Base-by-base conservation (phyloP, 2,888 invertebrate genomes). In the Vanessa cardui region DNA sequence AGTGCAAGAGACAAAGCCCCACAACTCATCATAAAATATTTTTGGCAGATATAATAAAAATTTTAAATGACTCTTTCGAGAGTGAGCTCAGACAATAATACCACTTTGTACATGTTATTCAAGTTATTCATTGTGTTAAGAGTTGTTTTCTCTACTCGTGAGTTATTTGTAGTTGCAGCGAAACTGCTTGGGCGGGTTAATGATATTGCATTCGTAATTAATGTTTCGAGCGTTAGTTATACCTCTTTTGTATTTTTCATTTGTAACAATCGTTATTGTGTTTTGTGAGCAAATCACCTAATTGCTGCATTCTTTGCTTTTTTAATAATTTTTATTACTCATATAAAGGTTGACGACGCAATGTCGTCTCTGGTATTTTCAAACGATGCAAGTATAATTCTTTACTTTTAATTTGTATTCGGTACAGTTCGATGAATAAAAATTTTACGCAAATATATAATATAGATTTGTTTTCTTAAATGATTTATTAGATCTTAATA, bases 21-120 rank as follows among this genome's bases (percentile, higher is more conserved):
- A 64, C 70, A 68, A 68, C 61, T 68, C 70, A 62, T 72, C 71
- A 45, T 72, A 54, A 69, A 69, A 71, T 69, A 72, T 72, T 72
- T 72, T 65, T 67, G 71, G 71, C 67, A 64, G 69, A 65, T 69
- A 62, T 67, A 68, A 61, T 68, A 72, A 69, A 68, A 64, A 60
- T 58, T 64, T 72, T 64, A 72, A 69, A 71, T 69, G 69, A 65
- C 64, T 70, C 68, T 67, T 68, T 72, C 59, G 58, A 64, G 64
- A 65, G 54, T 69, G 54, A 66, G 54, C 56, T 49, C 69, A 67
- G 66, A 71, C 68, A 66, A 63, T 70, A 56, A 63, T 67, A 49
- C 62, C 39, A 62, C 64, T 66, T 64, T 66, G 63, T 65, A 62
- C 58, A 58, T 68, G 63, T 68, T 63, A 61, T 62, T 68, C 58